phyloP scores from a whole-genome alignment of 2,888 invertebrate genomes.

The Philaethria dido region DNA sequence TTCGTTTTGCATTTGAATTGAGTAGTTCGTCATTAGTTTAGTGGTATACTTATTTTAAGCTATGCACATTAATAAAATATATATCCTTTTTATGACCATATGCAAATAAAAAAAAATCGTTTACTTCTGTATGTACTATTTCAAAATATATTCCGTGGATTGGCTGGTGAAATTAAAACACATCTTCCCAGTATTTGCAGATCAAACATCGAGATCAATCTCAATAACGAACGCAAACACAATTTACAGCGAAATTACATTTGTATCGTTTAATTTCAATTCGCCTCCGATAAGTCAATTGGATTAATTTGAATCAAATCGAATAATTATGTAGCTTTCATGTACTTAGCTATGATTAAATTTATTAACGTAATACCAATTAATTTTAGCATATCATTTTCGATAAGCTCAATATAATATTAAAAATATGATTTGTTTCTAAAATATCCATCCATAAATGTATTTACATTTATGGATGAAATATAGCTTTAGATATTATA shows the following conservation, averaged over 20 bases:
- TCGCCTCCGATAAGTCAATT: slow-evolving; percentile 61
- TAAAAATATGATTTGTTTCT: neutral
- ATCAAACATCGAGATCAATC: slow-evolving; percentile 53
- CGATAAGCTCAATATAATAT: slow-evolving; percentile 42
- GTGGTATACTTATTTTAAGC: neutral
- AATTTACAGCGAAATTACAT: slow-evolving; percentile 67
- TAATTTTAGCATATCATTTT: slow-evolving; percentile 16
- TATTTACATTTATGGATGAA: too few species aligned
- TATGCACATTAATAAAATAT: neutral
- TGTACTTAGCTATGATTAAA: slow-evolving; percentile 47
- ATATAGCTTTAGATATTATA: neutral
- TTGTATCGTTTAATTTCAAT: slow-evolving; percentile 63
- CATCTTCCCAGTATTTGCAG: slow-evolving; percentile 39
- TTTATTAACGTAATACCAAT: slow-evolving; percentile 39
- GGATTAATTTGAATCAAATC: slow-evolving; percentile 61
- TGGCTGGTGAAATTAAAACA: slow-evolving; percentile 29
- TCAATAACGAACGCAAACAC: slow-evolving; percentile 62
- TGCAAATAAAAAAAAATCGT: neutral
- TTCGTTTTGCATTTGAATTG: slow-evolving; percentile 41
- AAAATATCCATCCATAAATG: neutral
- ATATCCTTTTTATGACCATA: too few species aligned
- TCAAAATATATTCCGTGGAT: neutral
- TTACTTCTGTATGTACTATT: neutral
- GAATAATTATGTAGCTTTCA: slow-evolving; percentile 58
- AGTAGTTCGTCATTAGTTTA: slow-evolving; percentile 13